Conservation (phyloP, 2,797 vertebrate genomes). For the Chanos chanos region DNA sequence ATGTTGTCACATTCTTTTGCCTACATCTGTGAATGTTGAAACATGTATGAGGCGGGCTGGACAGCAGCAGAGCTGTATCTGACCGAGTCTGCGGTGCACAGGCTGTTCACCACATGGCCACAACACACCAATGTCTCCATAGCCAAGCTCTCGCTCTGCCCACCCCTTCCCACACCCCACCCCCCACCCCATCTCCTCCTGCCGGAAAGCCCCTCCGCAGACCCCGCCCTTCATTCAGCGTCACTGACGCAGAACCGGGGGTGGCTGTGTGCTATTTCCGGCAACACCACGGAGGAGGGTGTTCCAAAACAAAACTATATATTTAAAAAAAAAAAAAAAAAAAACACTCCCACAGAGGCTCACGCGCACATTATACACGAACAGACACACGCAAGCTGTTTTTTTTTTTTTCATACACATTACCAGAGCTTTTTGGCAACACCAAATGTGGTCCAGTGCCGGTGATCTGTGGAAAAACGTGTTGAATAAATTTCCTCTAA, state of each 20-base stretch:
- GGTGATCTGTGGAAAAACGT: slow-evolving; percentile 75
- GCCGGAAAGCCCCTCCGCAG: slow-evolving; percentile 64
- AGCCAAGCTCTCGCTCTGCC: slow-evolving; percentile 34
- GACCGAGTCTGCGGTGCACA: slow-evolving; percentile 33
- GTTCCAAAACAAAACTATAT: slow-evolving; percentile 74
- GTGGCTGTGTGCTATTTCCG: slow-evolving; percentile 74
- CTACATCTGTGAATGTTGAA: not conserved
- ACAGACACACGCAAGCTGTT: slow-evolving; percentile 14
- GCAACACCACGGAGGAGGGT: slow-evolving; percentile 73
- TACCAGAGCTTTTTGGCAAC: slow-evolving; percentile 19
- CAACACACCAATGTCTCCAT: slow-evolving; percentile 63
- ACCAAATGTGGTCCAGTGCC: slow-evolving; percentile 68
- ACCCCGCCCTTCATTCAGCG: slow-evolving; percentile 66
- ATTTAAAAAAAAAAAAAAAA: slow-evolving; percentile 62
- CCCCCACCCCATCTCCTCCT: slow-evolving; percentile 41
- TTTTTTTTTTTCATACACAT: not conserved
- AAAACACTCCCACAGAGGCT: slow-evolving; percentile 27
- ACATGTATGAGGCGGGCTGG: slow-evolving; percentile 49
- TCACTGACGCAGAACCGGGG: slow-evolving; percentile 75
- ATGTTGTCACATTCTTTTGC: not conserved
- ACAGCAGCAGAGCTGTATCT: slow-evolving; percentile 38
- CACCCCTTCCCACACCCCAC: not conserved
- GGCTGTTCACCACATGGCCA: slow-evolving; percentile 69
- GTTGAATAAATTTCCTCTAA: slow-evolving; percentile 74
- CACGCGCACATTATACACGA: slow-evolving; percentile 37